Percentiles rank a stretch among this genome's conserved stretches.
Conservation (phyloP, 2,888 invertebrate genomes). For the Eristalis tenax region DNA sequence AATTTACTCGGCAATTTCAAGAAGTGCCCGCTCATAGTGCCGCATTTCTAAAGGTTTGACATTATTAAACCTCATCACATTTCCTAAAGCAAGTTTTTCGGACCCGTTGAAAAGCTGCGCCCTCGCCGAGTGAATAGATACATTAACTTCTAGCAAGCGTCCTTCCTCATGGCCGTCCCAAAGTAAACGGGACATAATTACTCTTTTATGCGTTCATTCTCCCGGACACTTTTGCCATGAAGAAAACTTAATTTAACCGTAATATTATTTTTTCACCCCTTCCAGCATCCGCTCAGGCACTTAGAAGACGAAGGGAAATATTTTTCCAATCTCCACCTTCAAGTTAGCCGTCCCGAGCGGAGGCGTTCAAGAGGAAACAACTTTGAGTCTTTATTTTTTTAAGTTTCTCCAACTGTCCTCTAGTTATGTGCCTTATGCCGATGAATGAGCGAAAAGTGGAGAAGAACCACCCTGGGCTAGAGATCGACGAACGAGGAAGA, state of each 20-base stretch:
- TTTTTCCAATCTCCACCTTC: conserved; percentile 63
- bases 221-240: conserved; percentile 50
- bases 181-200: conserved; percentile 59
- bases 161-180: conserved; percentile 20
- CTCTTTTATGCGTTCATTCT: conserved; percentile 63
- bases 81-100: conserved; percentile 36
- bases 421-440: conserved; percentile 45
- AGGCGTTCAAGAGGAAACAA: conserved; percentile 17
- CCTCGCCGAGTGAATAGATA: conserved; percentile 38
- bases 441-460: conserved; percentile 53
- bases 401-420: conserved; percentile 52
- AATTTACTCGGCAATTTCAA: not conserved
- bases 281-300: conserved; percentile 13
- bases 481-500: not conserved
- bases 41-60: conserved; percentile 15
- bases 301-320: conserved; percentile 32
- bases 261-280: conserved; percentile 38
- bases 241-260: conserved; percentile 67
- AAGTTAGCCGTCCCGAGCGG: not conserved
- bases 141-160: conserved; percentile 50
- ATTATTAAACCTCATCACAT: conserved; percentile 44
- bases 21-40: not conserved
- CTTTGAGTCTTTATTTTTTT: conserved; percentile 38
- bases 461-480: conserved; percentile 43
- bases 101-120: not conserved